These are phyloP conservation scores for Thripadectes ignobilis DNA, from an alignment of 2,797 vertebrate species.

Conservation along the genomic window DNA sequence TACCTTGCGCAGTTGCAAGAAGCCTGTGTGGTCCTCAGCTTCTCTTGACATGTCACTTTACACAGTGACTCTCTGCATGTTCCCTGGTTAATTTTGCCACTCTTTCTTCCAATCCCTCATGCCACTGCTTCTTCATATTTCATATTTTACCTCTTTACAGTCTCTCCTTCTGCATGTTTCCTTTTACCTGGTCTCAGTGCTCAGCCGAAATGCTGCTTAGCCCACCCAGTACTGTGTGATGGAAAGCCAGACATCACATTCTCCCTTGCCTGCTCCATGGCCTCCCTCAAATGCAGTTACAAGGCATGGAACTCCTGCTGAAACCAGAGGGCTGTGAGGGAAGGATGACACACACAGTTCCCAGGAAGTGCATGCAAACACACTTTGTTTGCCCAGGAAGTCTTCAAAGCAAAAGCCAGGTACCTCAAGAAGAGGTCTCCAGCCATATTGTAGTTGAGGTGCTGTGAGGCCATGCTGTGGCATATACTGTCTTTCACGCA, in stretches of 20 bases:
- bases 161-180: neutral
- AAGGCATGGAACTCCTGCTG: neutral
- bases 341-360: neutral
- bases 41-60: neutral
- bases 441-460: neutral
- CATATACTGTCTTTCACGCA: neutral
- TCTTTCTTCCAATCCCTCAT: neutral
- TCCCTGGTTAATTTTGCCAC: neutral
- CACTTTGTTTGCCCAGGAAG: neutral
- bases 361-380: neutral
- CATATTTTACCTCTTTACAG: neutral
- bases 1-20: neutral
- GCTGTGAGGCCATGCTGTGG: neutral
- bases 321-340: neutral
- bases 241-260: neutral
- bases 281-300: neutral
- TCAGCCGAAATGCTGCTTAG: neutral
- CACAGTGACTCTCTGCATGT: neutral
- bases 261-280: neutral
- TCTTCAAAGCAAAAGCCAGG: neutral
- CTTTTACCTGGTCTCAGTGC: neutral
- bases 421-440: neutral
- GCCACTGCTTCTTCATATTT: neutral
- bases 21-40: neutral
- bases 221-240: neutral